Percentiles rank a stretch among this genome's conserved stretches.
Evolutionary conservation across 2,113 vertebrate species (phyloP).

Genomic region (Murina feae): DNA sequence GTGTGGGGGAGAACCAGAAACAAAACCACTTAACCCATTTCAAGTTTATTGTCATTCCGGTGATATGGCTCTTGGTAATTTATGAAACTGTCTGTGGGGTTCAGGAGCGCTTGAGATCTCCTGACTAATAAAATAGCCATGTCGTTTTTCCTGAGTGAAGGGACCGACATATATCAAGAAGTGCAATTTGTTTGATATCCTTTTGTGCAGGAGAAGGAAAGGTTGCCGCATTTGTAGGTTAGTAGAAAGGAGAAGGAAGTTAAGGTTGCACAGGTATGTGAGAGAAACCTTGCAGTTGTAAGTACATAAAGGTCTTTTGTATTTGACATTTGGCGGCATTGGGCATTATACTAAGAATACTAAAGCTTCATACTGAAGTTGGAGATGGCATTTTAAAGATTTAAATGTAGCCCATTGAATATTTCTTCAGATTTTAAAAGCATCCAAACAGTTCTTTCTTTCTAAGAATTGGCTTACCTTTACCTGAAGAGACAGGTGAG

Average conservation of each 20-base stretch:
- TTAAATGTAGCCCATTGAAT: not conserved
- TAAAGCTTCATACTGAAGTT: not conserved
- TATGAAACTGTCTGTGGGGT: conserved; percentile 79
- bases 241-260: conserved; percentile 67
- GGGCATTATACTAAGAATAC: conserved; percentile 32
- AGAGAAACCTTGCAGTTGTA: conserved; percentile 25
- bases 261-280: conserved; percentile 58
- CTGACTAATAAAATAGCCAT: conserved; percentile 80
- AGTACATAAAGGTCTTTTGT: conserved; percentile 58
- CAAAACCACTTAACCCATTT: conserved; percentile 76
- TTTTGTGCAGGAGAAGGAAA: conserved; percentile 75
- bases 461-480: not conserved
- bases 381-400: conserved; percentile 22
- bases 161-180: conserved; percentile 79
- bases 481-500: not conserved
- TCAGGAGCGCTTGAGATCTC: conserved; percentile 80
- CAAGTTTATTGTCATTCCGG: conserved; percentile 77
- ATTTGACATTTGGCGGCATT: conserved; percentile 57
- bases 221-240: conserved; percentile 72
- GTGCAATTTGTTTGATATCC: conserved; percentile 80
- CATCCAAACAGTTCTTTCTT: not conserved
- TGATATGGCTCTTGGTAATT: conserved; percentile 78
- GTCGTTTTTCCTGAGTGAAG: conserved; percentile 81
- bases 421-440: conserved; percentile 19
- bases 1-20: conserved; percentile 52